Percentiles rank a stretch among this genome's conserved stretches.
Evolutionary conservation across 2,888 invertebrate genomes (phyloP).

Genomic region (Acrobasis repandana): DNA sequence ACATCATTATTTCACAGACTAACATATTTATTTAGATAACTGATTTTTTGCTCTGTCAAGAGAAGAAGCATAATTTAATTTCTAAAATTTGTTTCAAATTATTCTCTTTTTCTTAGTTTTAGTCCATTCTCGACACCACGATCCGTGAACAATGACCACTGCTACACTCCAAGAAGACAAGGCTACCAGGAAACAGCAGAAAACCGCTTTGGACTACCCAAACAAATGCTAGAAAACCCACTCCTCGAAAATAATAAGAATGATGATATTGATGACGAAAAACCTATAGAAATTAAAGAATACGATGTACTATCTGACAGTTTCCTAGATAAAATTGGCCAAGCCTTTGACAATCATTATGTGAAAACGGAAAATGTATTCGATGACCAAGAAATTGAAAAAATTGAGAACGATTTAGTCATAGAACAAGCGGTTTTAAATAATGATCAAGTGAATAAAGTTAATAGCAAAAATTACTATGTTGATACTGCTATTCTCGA

Average conservation of each 20-base stretch:
- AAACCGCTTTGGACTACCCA: background rate
- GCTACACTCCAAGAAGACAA: conserved; percentile 49
- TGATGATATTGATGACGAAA: background rate
- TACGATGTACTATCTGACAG: conserved; percentile 6
- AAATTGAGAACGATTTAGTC: conserved; percentile 9
- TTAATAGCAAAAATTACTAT: conserved; percentile 16
- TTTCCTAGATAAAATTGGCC: conserved; percentile 5
- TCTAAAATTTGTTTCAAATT: no score
- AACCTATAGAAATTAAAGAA: background rate
- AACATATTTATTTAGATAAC: no score
- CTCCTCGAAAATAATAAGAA: background rate
- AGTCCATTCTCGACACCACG: conserved; percentile 64
- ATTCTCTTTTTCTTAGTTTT: conserved; percentile 53
- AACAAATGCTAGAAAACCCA: background rate
- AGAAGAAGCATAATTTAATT: no score
- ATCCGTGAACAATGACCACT: conserved; percentile 48
- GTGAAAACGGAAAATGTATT: conserved; percentile 18
- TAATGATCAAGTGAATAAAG: conserved; percentile 2
- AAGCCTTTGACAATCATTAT: background rate
- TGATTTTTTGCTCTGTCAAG: no score
- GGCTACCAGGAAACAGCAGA: conserved; percentile 22
- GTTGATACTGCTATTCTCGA: conserved; percentile 8
- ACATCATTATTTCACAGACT: no score
- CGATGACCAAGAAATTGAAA: conserved; percentile 24
- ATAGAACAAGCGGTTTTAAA: background rate